Percentiles rank a stretch among this genome's conserved stretches.
phyloP scores from a whole-genome alignment of 1,140 invertebrate genomes.

The Caerostris darwini region DNA sequence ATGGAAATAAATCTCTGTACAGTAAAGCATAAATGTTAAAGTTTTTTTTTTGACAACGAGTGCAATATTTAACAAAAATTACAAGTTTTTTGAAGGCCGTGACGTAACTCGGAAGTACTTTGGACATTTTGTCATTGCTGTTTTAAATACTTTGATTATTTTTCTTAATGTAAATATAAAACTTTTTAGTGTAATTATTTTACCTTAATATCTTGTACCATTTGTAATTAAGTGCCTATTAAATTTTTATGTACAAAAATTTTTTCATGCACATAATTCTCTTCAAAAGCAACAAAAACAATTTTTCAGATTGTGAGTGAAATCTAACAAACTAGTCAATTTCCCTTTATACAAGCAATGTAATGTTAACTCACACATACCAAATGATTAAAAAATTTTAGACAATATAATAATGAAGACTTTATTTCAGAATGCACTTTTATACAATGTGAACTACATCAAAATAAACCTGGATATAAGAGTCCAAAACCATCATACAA shows the following conservation, averaged over 20 bases:
- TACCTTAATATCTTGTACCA: not conserved
- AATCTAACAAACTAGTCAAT: too few relatives aligned
- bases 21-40: not conserved
- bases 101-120: too few relatives aligned
- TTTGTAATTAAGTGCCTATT: conserved; percentile 4
- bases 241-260: not conserved
- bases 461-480: not conserved
- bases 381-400: too few relatives aligned
- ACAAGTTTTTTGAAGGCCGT: too few relatives aligned
- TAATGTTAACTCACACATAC: too few relatives aligned
- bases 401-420: not conserved
- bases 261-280: too few relatives aligned
- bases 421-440: not conserved
- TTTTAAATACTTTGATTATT: not conserved
- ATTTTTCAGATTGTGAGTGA: too few relatives aligned
- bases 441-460: not conserved
- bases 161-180: conserved; percentile 3
- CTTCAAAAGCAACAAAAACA: too few relatives aligned
- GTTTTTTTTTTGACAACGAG: too few relatives aligned
- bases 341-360: too few relatives aligned
- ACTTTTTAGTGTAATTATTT: not conserved
- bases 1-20: not conserved
- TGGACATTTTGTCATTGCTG: too few relatives aligned
- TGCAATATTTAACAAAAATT: too few relatives aligned
- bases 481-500: not conserved